Base-by-base conservation (phyloP, 2,888 invertebrate species). In the Pammene fasciana region DNA sequence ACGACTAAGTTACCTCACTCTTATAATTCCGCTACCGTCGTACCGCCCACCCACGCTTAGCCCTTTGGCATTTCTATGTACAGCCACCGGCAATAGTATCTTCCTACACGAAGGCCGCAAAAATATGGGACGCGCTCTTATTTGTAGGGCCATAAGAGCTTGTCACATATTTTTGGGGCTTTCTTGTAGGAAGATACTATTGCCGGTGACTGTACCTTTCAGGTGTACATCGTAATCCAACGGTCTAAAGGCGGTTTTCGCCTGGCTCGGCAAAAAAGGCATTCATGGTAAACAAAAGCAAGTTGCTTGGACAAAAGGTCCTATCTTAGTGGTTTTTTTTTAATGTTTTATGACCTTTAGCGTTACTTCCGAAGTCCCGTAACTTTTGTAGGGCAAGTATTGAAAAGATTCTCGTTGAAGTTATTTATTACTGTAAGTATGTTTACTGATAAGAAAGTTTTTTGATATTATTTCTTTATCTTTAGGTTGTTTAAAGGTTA, bases 371-470 rank as follows among this genome's bases (percentile, higher is more conserved):
- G 45, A 2, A 13, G 14, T 6, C 7, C 5, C 34, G 46, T 48
- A 48, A 60, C 46, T 60, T 48, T 48, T 41, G 18, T 43, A n/a
- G 11, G 14, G n/a, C 13, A 61, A 48, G 60, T 36, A 38, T 61
- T 48, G 61, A 50, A 18, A 61, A 61, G 61, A 48, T 38, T 38
- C 34, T n/a, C 61, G 18, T 48, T 38, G 48, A 61, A 38, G 48
- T 61, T 61, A 48, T 60, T 60, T 60, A 60, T 60, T 60, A 61
- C 16, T 10, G 61, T 48, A 60, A 60, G 14, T n/a, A 61, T 36
- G 18, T 8, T 6, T 61, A n/a, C 48, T 50, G 61, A 18, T 38
- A 38, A 14, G 48, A 36, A 36, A 46, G 26, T 46, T 60, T 16
- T 10, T 55, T 36, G n/a, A 36, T 41, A 16, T 41, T 41, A 13